Conservation (phyloP, 2,113 vertebrate species). For the Nerophis ophidion region DNA sequence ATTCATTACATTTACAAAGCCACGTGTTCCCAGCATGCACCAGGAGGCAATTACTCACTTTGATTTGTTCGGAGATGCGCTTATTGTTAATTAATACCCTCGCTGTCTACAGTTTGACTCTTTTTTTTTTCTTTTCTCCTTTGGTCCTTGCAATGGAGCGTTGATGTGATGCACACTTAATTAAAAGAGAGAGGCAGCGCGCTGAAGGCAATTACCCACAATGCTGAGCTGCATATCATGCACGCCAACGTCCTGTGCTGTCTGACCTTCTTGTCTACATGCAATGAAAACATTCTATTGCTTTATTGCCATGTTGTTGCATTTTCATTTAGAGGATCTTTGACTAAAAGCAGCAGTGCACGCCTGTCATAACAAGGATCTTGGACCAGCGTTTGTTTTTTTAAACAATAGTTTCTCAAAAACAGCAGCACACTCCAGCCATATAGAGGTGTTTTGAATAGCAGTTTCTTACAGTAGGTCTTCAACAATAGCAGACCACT, state of each 20-base stretch:
- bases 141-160: slow-evolving; percentile 20
- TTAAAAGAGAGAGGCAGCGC: slow-evolving; percentile 51
- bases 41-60: slow-evolving; percentile 24
- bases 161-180: slow-evolving; percentile 41
- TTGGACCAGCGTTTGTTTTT: too few species aligned
- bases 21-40: slow-evolving; percentile 20
- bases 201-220: slow-evolving; percentile 52
- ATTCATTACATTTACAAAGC: slow-evolving; percentile 32
- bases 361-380: too few species aligned
- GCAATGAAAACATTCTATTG: too few species aligned
- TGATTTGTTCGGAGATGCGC: slow-evolving; percentile 42
- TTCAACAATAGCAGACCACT: too few species aligned
- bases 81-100: slow-evolving; percentile 57
- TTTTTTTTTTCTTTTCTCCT: slow-evolving; percentile 8
- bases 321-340: too few species aligned
- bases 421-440: too few species aligned
- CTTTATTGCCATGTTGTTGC: too few species aligned
- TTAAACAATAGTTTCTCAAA: too few species aligned
- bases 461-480: too few species aligned
- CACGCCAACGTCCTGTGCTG: neutral
- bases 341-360: too few species aligned
- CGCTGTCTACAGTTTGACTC: slow-evolving; percentile 37
- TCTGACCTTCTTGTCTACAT: neutral
- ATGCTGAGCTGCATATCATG: slow-evolving; percentile 21
- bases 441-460: too few species aligned